These are phyloP conservation scores for Cyanoramphus novaezelandiae DNA, from an alignment of 2,113 vertebrate species.

Conservation along the genomic window DNA sequence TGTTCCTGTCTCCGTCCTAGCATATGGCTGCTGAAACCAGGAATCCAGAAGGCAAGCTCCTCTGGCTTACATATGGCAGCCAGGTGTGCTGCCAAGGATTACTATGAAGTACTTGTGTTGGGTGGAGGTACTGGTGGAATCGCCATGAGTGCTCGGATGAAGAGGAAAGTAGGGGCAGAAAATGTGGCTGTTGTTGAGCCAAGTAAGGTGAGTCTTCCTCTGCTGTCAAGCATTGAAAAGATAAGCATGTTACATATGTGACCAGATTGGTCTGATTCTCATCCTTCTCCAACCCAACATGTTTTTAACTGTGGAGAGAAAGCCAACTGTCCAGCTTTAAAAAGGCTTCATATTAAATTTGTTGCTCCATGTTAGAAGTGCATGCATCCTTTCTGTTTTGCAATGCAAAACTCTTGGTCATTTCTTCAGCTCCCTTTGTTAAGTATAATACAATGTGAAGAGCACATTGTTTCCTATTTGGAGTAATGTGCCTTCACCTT, in stretches of 20 bases:
- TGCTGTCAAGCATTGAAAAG: neutral
- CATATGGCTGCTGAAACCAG: conserved; percentile 38
- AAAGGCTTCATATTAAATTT: neutral
- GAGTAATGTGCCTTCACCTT: neutral
- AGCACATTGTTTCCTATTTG: neutral
- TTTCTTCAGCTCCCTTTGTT: neutral
- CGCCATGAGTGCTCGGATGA: conserved; percentile 93
- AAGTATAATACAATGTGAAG: neutral
- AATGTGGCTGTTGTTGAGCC: conserved; percentile 93
- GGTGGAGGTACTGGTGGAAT: conserved; percentile 92
- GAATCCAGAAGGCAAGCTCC: neutral
- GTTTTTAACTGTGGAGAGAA: neutral
- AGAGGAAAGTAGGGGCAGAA: conserved; percentile 86
- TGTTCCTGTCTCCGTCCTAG: conserved; percentile 1
- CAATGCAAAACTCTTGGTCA: neutral
- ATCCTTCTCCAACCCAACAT: neutral
- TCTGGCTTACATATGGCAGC: conserved; percentile 64
- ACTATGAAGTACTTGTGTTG: conserved; percentile 90
- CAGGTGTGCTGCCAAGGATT: conserved; percentile 73
- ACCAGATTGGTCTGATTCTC: neutral
- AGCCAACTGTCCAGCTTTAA: neutral
- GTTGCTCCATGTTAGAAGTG: neutral
- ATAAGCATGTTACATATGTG: neutral
- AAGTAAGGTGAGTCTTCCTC: conserved; percentile 77
- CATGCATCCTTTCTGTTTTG: neutral